A percentile compares a stretch with the other conserved stretches of the same genome.
phyloP scores from a whole-genome alignment of 1,140 invertebrate species.

The Hesperophylax magnus region DNA sequence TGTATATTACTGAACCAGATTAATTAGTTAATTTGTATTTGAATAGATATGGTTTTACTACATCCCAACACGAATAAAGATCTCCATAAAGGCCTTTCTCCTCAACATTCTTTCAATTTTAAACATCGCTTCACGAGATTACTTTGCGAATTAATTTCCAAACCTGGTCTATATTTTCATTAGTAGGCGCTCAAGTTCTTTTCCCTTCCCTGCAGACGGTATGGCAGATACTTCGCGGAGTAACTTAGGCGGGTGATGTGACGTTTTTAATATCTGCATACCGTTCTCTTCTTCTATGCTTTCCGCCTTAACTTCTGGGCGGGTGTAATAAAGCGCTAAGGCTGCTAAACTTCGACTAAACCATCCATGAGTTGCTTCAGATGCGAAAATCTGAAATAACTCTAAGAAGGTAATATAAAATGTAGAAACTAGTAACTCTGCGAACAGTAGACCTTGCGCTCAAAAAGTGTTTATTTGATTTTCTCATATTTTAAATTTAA shows the following conservation, averaged over 20 bases:
- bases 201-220: not conserved
- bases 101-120: not conserved
- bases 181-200: constrained; percentile 40
- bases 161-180: constrained; percentile 39
- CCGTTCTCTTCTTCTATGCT: not conserved
- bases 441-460: too few species aligned
- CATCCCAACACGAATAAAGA: too few species aligned
- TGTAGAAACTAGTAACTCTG: too few species aligned
- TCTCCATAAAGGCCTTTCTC: not conserved
- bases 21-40: too few species aligned
- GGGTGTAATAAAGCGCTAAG: constrained; percentile 36
- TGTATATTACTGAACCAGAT: too few species aligned
- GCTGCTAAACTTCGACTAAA: constrained; percentile 3
- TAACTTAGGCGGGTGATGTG: constrained; percentile 42
- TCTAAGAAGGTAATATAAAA: not conserved
- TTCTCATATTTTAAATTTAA: too few species aligned
- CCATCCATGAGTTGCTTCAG: not conserved
- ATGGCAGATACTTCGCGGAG: too few species aligned
- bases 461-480: too few species aligned
- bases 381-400: not conserved
- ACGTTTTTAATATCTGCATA: constrained; percentile 54
- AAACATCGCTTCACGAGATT: not conserved
- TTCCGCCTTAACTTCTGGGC: constrained; percentile 20
- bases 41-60: too few species aligned
- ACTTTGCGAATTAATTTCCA: constrained; percentile 30